These are phyloP conservation scores for Lepidurus arcticus DNA, from an alignment of 1,140 invertebrate genomes.

Conservation along the genomic window DNA sequence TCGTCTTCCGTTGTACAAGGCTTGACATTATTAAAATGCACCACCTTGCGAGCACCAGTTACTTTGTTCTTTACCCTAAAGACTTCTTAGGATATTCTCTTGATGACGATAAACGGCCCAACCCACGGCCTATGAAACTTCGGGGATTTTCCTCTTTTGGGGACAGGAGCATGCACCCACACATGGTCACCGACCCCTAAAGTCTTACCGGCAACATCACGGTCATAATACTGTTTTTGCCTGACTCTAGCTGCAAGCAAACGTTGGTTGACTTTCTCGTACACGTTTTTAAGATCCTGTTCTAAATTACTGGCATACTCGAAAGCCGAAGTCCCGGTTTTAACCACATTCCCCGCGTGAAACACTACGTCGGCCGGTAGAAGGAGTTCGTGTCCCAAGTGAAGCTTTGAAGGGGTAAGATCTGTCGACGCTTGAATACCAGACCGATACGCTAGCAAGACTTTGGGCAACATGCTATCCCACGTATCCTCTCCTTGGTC, in stretches of 20 bases:
- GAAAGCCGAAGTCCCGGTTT: background rate
- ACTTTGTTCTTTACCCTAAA: background rate
- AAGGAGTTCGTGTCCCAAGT: background rate
- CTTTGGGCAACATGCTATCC: background rate
- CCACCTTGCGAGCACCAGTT: slow-evolving; percentile 3
- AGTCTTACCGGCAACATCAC: background rate
- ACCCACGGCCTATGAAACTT: slow-evolving; percentile 22
- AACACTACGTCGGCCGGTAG: slow-evolving; percentile 6
- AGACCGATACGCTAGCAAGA: background rate
- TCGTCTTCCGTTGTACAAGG: background rate
- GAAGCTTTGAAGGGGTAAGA: background rate
- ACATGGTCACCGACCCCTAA: slow-evolving; percentile 20
- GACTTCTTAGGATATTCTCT: background rate
- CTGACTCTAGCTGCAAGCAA: background rate
- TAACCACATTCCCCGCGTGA: background rate
- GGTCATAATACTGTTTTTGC: slow-evolving; percentile 23
- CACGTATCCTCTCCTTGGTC: slow-evolving; percentile 14
- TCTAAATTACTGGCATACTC: slow-evolving; percentile 20
- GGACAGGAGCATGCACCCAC: slow-evolving; percentile 4
- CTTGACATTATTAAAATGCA: background rate
- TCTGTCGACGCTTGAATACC: background rate
- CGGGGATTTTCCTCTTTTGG: background rate
- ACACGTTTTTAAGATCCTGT: slow-evolving; percentile 23
- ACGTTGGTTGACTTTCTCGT: background rate
- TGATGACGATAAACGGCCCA: slow-evolving; percentile 6